Percentiles rank a stretch among this genome's conserved stretches.
phyloP scores from a whole-genome alignment of 2,113 vertebrate genomes.

The Edolisoma coerulescens region DNA sequence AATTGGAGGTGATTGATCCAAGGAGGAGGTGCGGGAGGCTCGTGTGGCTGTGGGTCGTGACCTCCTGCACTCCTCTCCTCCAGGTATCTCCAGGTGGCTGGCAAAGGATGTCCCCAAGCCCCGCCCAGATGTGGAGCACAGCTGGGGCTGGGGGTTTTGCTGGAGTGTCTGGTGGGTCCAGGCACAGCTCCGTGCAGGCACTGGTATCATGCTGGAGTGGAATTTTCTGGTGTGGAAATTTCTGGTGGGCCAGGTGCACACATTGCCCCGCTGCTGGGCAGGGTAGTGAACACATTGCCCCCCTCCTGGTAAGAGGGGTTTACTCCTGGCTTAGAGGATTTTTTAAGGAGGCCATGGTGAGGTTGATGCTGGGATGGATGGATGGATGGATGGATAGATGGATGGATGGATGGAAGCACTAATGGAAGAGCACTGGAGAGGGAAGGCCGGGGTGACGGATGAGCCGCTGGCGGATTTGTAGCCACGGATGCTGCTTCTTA shows the following conservation, averaged over 20 bases:
- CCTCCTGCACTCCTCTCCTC: not conserved
- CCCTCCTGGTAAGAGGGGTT: accelerated
- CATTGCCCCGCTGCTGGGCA: not conserved
- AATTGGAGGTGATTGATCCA: constrained; percentile 8
- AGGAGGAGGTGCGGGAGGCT: not conserved
- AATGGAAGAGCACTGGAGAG: not conserved
- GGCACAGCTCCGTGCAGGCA: accelerated
- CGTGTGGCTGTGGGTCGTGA: not conserved
- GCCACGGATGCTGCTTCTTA: not conserved
- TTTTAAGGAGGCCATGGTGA: not conserved
- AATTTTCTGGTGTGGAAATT: not conserved
- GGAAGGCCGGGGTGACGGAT: not conserved
- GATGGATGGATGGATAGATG: not conserved
- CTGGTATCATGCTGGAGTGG: accelerated
- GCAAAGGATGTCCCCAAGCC: not conserved
- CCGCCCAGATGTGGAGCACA: not conserved
- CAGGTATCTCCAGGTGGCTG: not conserved
- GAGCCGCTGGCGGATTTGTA: not conserved
- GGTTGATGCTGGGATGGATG: not conserved
- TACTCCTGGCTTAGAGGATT: not conserved
- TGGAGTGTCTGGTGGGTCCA: accelerated
- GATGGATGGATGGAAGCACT: not conserved
- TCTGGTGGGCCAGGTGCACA: accelerated
- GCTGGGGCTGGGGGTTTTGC: not conserved
- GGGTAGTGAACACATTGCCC: not conserved